Evolutionary conservation across 2,113 vertebrate genomes (phyloP), one percentile per base, ranked within the genome.

Genomic region (Sylvilagus bachmani): DNA sequence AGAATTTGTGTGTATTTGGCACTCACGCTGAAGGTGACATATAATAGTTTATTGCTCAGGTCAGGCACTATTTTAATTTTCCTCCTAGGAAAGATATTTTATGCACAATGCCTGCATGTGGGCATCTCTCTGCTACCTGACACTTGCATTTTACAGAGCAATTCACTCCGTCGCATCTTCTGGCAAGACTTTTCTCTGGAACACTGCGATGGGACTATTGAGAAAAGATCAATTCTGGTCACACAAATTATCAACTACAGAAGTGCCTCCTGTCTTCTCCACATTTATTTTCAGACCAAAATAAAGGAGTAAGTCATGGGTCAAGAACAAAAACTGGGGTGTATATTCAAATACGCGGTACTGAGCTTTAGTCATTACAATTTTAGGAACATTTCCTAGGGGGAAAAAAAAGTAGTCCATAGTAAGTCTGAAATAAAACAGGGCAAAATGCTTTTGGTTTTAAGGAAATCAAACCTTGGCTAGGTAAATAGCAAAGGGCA

Each of bases 401-500:
- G 90, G 64, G 58, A 25, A 67, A 75, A 9, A 49, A 94, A 81
- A 94, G 14, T 29, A 90, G 33, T 36, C 83, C n/a, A 66, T 55
- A 75, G n/a, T 7, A 87, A 82, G 71, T 86, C 73, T 86, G 49
- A 86, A 89, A 86, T 70, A 84, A 12, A 89, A 92, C 44, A 73
- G 22, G n/a, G 64, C 36, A 67, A 96, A 91, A 75, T 12, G 61
- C n/a, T 36, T 51, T 79, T 66, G 94, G 93, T 93, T 93, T 80
- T 89, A 89, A 79, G 80, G 86, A 88, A 90, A 90, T 64, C 33
- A 67, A 80, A 70, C 33, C 22, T 58, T 61, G 51, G 33, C n/a
- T 82, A 93, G 64, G 17, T 79, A 95, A 96, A 92, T 81, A 94
- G 64, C 73, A 95, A 88, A 92, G 64, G 73, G 31, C 27, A 73